Base-by-base conservation (phyloP, 2,113 vertebrate species). In the Syngnathoides biaculeatus region DNA sequence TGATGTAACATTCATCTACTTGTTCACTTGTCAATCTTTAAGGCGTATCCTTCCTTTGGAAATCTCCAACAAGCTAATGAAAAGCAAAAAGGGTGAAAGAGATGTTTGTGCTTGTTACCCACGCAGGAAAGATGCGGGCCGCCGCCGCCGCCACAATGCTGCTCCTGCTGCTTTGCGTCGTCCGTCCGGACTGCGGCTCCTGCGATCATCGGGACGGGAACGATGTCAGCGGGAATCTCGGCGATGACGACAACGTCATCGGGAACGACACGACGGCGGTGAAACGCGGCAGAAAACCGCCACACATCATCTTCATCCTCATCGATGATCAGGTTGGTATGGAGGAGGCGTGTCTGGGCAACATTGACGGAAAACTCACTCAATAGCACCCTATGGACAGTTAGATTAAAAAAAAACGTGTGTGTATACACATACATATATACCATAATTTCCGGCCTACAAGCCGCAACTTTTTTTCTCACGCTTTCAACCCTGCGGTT, bases 281-380 rank as follows among this genome's bases (percentile, higher is more conserved):
- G 15, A 84, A 81, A 35, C 14, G 68, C 15, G 7, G 26, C 71
- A 88, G 79, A 67, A 84, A 72, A 5, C 95, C 90, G 68, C 97
- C 96, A 2, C 96, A 99, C 86, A 94, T 98, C 68, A 77, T 99
- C 68, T 98, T 99, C 76, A 96, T 99, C 66, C 93, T 99, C 64
- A 97, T 91, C 0, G 96, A 99, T 3, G 96, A 99, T 85, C 96
- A 98, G 86, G 88, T 88, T 42, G 8, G 78, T 76, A 26, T 5
- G n/a, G 52, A 45, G 45, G 50, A 17, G 58, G 20, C 22, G 20
- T 5, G 52, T 55, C 52, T 26, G 52, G 6, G 4, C 30, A 35
- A 35, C 30, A 47, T 47, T 47, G 13, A 15, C 17, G 4, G 43
- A 47, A 47, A 13, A 5, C 8, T 17, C 12, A 47, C 43, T 14